Conservation (phyloP, 2,113 vertebrate genomes). For the Pomatostomus ruficeps region DNA sequence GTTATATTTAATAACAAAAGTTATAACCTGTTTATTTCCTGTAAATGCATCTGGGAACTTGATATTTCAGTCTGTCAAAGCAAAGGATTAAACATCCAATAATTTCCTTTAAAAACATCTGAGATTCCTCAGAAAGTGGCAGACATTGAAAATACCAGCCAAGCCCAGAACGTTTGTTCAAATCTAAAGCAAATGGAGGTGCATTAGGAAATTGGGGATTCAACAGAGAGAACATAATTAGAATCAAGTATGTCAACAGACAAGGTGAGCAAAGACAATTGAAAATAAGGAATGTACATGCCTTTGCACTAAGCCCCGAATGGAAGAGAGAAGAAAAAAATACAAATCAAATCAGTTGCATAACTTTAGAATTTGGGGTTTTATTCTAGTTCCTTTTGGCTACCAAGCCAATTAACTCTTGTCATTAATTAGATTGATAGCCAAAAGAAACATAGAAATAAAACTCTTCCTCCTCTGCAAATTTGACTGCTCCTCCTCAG, state of each 20-base stretch:
- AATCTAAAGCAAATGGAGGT: neutral
- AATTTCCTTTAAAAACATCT: neutral
- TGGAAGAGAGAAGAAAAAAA: neutral
- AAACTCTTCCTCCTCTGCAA: neutral
- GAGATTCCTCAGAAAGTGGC: neutral
- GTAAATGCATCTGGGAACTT: neutral
- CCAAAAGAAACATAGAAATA: constrained; percentile 40
- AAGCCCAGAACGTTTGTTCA: neutral
- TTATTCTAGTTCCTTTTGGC: constrained; percentile 35
- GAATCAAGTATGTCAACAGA: neutral
- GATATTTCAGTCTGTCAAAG: neutral
- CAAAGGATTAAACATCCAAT: neutral
- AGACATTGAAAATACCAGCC: neutral
- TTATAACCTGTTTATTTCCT: neutral
- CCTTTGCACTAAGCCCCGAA: neutral
- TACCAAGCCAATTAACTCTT: constrained; percentile 40
- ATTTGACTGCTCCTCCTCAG: neutral
- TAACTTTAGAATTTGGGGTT: neutral
- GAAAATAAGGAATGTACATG: neutral
- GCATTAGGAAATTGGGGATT: neutral
- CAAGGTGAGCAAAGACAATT: neutral
- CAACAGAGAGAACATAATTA: neutral
- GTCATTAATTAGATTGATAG: constrained; percentile 42
- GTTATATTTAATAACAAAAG: neutral
- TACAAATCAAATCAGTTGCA: neutral